Base-by-base conservation (phyloP, 2,113 vertebrate species). In the Colistium nudipinnis region DNA sequence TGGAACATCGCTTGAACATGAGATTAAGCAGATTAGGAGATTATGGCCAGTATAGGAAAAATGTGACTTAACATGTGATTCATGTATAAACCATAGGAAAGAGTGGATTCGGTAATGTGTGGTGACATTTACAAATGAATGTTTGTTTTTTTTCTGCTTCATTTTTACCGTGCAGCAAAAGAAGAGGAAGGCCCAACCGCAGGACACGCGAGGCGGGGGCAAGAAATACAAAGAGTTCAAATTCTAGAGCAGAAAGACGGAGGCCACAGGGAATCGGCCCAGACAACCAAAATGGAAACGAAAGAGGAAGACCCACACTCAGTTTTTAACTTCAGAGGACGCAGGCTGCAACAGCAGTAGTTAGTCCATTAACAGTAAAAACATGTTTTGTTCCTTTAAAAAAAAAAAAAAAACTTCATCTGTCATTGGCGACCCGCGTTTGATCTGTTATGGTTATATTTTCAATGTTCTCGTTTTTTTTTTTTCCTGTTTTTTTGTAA, bases 171-270 rank as follows among this genome's bases (percentile, higher is more conserved):
- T 51, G 6, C 86, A 98, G 96, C 96, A 96, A 92, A 97, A 97
- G 87, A 97, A 98, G 79, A 89, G 96, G 83, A 98, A 97, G 88
- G 95, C 95, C 6, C 96, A 97, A 76, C 95, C 96, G 0, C 95
- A 97, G 83, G 95, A 96, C 81, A 94, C 92, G 1, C 85, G 95
- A 2, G 87, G 93, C 0, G 95, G 95, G 0, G 95, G 93, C 80
- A 98, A 97, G 91, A 97, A 96, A 80, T 97, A 98, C 79, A 97
- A 98, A 73, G 95, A 97, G 75, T 98, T 97, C 92, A 97, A 97
- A 87, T 98, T 97, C 83, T 96, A 95, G 88, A 56, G 24, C 39
- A 44, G 49, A 61, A 30, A 43, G 30, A 1, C 30, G 4, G n/a
- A 9, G 19, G 20, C 1, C 1, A 2, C 13, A 13, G 20, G 43